Conservation (phyloP, 2,888 invertebrate species). For the Tigriopus californicus region DNA sequence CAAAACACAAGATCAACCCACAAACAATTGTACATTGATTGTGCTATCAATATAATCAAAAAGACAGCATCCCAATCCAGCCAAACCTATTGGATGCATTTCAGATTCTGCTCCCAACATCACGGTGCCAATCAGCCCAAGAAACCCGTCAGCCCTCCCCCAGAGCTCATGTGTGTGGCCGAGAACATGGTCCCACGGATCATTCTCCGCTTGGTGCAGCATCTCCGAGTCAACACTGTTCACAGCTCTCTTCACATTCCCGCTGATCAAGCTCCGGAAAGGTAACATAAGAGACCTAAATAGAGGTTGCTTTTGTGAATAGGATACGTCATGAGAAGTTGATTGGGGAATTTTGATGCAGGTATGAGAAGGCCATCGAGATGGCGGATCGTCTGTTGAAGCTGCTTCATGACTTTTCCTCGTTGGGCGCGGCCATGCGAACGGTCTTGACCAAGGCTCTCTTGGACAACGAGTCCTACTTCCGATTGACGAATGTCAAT, state of each 20-base stretch:
- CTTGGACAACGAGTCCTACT: background rate
- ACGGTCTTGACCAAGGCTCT: conserved; percentile 57
- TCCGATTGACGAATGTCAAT: conserved; percentile 16
- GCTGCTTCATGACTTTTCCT: conserved; percentile 80
- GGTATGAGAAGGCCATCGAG: conserved; percentile 39
- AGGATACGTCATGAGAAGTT: too few species aligned
- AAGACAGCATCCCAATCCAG: too few species aligned
- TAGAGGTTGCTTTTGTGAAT: too few species aligned
- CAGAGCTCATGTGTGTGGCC: conserved; percentile 74
- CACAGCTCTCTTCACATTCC: too few species aligned
- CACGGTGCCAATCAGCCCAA: conserved; percentile 27
- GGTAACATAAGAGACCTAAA: too few species aligned
- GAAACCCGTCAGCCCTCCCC: conserved; percentile 47
- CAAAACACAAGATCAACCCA: too few species aligned
- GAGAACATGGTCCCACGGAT: conserved; percentile 86
- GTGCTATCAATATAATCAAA: too few species aligned
- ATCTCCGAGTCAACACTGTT: conserved; percentile 56
- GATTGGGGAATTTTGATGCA: too few species aligned
- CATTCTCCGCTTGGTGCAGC: conserved; percentile 67
- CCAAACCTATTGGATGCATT: too few species aligned
- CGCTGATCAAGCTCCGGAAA: too few species aligned
- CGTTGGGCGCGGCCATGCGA: conserved; percentile 91
- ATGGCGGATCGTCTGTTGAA: conserved; percentile 70
- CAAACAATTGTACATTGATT: too few species aligned
- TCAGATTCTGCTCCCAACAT: conserved; percentile 15